A percentile compares a stretch with the other conserved stretches of the same genome.
phyloP scores from a whole-genome alignment of 2,113 vertebrate species.

The Plestiodon gilberti region DNA sequence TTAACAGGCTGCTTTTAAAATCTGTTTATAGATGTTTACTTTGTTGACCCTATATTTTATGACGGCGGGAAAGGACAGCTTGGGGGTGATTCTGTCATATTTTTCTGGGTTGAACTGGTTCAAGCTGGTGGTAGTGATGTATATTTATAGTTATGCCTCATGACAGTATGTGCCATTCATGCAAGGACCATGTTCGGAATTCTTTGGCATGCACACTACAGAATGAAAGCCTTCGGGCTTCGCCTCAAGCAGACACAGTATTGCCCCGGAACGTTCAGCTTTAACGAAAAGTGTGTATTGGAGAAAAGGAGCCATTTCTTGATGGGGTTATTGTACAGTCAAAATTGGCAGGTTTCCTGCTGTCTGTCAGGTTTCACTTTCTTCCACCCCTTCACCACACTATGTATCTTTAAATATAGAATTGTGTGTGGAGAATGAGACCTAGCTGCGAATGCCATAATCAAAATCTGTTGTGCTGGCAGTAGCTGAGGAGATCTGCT shows the following conservation, averaged over 20 bases:
- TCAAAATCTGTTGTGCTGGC: background rate
- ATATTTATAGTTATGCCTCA: constrained; percentile 12
- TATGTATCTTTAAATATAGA: constrained; percentile 29
- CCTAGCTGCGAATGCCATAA: rapidly evolving
- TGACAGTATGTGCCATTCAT: background rate
- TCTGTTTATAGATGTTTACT: background rate
- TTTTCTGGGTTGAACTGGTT: constrained; percentile 16
- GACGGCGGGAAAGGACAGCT: background rate
- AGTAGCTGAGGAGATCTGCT: constrained; percentile 20
- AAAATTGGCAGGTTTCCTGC: background rate
- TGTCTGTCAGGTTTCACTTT: background rate
- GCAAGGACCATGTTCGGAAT: rapidly evolving
- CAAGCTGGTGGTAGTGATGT: background rate
- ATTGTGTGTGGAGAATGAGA: background rate
- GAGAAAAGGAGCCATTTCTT: background rate
- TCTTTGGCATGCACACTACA: background rate
- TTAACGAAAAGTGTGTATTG: background rate
- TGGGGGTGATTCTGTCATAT: background rate
- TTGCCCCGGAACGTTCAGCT: background rate
- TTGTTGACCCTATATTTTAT: background rate
- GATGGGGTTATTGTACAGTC: background rate
- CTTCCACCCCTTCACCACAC: background rate
- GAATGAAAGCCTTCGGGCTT: rapidly evolving
- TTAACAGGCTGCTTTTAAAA: background rate
- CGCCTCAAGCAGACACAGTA: rapidly evolving